These are phyloP conservation scores for Agrochola macilenta DNA, from an alignment of 2,888 invertebrate genomes.

Conservation along the genomic window DNA sequence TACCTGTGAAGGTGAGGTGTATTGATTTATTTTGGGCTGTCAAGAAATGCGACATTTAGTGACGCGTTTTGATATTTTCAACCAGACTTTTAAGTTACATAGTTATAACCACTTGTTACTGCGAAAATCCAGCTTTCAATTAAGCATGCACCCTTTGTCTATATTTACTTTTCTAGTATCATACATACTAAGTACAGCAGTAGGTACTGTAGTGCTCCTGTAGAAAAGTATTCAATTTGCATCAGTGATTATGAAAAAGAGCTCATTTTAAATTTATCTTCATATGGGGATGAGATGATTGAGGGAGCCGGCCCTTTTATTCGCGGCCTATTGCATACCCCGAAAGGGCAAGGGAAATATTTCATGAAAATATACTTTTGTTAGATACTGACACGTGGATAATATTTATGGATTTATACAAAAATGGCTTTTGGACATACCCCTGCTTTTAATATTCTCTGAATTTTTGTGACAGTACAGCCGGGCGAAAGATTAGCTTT, in stretches of 20 bases:
- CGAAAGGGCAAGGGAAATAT: slow-evolving; percentile 58
- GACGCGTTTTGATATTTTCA: neutral
- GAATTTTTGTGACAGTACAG: slow-evolving; percentile 19
- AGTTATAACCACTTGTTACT: neutral
- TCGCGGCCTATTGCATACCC: slow-evolving; percentile 53
- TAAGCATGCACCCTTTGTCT: slow-evolving; percentile 8
- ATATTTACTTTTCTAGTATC: slow-evolving; percentile 25
- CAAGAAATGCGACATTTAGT: neutral
- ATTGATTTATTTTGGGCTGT: slow-evolving; percentile 25
- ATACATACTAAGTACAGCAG: neutral
- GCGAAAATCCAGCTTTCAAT: slow-evolving; percentile 19
- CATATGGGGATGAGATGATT: slow-evolving; percentile 62
- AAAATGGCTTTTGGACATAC: slow-evolving; percentile 41
- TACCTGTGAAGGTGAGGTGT: slow-evolving; percentile 18
- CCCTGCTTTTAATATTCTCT: slow-evolving; percentile 19
- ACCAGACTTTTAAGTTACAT: neutral
- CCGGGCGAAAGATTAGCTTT: slow-evolving; percentile 21
- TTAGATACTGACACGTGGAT: slow-evolving; percentile 62
- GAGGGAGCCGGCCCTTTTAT: slow-evolving; percentile 60
- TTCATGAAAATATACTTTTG: slow-evolving; percentile 67
- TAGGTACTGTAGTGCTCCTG: neutral
- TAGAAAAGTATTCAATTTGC: slow-evolving; percentile 44
- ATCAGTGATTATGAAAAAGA: slow-evolving; percentile 59
- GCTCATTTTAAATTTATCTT: slow-evolving; percentile 55
- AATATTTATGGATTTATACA: slow-evolving; percentile 61